phyloP scores from a whole-genome alignment of 2,113 vertebrate genomes.

The Camarhynchus parvulus region DNA sequence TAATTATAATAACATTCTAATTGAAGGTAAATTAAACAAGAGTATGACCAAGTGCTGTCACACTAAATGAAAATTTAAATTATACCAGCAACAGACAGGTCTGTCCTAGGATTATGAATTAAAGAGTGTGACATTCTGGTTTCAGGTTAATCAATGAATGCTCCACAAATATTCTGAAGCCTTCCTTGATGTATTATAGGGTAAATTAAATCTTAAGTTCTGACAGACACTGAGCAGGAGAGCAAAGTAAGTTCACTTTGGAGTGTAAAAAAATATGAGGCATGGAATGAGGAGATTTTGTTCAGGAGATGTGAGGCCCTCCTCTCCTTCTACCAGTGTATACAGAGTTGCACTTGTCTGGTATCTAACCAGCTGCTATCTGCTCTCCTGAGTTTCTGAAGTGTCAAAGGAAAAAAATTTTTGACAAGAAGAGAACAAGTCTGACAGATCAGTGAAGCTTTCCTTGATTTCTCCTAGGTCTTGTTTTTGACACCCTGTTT shows the following conservation, averaged over 20 bases:
- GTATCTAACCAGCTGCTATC: background rate
- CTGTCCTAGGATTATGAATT: background rate
- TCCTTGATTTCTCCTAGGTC: background rate
- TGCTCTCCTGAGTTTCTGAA: background rate
- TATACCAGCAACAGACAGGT: constrained; percentile 12
- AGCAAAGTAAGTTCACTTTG: background rate
- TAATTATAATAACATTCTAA: constrained; percentile 54
- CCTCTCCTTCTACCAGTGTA: background rate
- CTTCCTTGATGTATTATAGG: background rate
- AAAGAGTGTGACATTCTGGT: constrained; percentile 18
- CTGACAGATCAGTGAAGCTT: background rate
- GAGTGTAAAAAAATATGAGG: background rate
- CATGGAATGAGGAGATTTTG: background rate
- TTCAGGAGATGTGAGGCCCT: background rate
- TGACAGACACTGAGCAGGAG: background rate
- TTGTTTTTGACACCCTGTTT: background rate
- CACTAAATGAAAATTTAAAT: constrained; percentile 46
- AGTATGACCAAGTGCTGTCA: constrained; percentile 1
- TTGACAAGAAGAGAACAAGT: background rate
- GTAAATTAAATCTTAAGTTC: background rate
- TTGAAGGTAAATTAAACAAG: constrained; percentile 61
- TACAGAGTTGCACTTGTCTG: background rate
- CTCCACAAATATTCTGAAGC: constrained; percentile 32
- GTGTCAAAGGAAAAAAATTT: background rate
- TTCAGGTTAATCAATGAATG: constrained; percentile 27